Percentiles rank a stretch among this genome's conserved stretches.
Evolutionary conservation across 2,797 vertebrate species (phyloP).

Genomic region (Parambassis ranga): DNA sequence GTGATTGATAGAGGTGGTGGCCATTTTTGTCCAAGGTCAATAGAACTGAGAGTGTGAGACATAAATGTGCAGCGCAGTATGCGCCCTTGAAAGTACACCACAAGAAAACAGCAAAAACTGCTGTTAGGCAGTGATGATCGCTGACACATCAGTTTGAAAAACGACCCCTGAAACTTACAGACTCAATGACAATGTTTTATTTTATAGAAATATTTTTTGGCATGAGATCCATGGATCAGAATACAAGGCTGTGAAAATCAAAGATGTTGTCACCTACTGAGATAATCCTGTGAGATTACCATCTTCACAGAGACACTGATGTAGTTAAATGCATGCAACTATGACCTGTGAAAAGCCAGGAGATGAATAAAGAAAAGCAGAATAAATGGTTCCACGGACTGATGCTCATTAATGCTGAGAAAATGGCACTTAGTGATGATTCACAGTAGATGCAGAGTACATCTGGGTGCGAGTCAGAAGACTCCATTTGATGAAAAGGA

Average conservation of each 20-base stretch:
- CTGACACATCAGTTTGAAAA: conserved; percentile 17
- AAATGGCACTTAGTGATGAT: conserved; percentile 47
- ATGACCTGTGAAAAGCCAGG: conserved; percentile 10
- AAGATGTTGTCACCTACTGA: conserved; percentile 4
- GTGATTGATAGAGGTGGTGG: conserved; percentile 66
- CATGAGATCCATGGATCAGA: not conserved
- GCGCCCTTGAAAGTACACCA: conserved; percentile 39
- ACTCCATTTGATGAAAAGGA: conserved; percentile 24
- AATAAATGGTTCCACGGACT: conserved; percentile 28
- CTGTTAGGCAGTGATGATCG: not conserved
- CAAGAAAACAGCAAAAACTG: conserved; percentile 11
- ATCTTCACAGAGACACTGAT: not conserved
- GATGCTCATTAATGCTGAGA: conserved; percentile 32
- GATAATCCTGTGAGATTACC: conserved; percentile 5
- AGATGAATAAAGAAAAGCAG: conserved; percentile 13
- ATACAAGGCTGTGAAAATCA: not conserved
- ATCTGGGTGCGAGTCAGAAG: conserved; percentile 20
- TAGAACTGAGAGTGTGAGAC: conserved; percentile 21
- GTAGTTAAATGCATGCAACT: conserved; percentile 19
- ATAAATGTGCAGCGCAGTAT: conserved; percentile 18
- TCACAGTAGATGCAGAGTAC: conserved; percentile 20
- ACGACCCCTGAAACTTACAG: not conserved
- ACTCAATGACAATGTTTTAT: not conserved
- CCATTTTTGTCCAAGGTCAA: conserved; percentile 69
- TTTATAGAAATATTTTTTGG: not conserved